Evolutionary conservation across 2,797 vertebrate species (phyloP), one percentile per base, ranked within the genome.

Genomic region (Emydoidea blandingii): DNA sequence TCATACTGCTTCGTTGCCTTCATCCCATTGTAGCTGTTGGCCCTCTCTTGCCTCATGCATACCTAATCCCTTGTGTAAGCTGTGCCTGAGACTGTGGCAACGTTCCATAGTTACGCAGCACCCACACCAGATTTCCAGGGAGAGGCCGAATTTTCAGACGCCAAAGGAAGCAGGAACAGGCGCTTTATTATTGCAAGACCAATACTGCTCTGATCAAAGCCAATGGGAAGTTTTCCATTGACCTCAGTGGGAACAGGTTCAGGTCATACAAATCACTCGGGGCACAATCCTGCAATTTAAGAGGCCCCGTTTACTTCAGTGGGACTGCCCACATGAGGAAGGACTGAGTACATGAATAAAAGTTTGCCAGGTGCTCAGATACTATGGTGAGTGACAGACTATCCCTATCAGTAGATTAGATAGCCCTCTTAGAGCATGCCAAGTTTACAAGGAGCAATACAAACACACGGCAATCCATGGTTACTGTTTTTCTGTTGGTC

Each of bases 161-260:
- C 10, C 2, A 49, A 85, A 81, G 9, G 44, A 44, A 87, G 31
- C 88, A 83, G 3, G 0, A 65, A 4, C 21, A 44, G 3, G 12
- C 14, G 19, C 11, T 59, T 27, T 29, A 2, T 74, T 44, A 1
- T 23, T 1, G 0, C 49, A 31, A 49, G 41, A 59, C 8, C 12
- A 31, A 62, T 16, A 62, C 15, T 62, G 31, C 59, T 62, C 31
- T 18, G 59, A n/a, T 85, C 16, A 6, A 84, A 93, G 50, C 27
- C 2, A 59, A 23, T 3, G 84, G 7, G 16, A 92, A 34, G 1
- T 78, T 83, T 80, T 23, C 6, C 29, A 5, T 8, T 76, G 29
- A 59, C 80, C 57, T 90, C 29, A 23, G 2, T 31, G 1, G 12
- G 8, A 82, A 12, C 53, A 76, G 14, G 16, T 1, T 25, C 2